phyloP scores from a whole-genome alignment of 2,113 vertebrate genomes.

The Oncorhynchus masou region DNA sequence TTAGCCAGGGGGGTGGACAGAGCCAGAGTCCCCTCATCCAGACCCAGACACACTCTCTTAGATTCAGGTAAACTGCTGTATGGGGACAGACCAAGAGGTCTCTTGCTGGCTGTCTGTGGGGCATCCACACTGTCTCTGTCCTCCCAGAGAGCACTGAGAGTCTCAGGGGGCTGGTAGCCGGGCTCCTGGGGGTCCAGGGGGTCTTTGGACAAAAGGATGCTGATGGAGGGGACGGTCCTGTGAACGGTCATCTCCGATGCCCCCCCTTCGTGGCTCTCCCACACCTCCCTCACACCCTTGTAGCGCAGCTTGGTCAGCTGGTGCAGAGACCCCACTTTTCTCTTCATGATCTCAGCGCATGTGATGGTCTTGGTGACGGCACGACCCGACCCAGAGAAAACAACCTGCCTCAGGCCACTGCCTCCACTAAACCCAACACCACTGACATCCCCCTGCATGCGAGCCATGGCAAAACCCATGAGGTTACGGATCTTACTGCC shows the following conservation, averaged over 20 bases:
- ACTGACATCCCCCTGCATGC: slow-evolving; percentile 81
- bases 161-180: slow-evolving; percentile 88
- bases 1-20: slow-evolving; percentile 52
- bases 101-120: slow-evolving; percentile 58
- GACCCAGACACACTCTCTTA: slow-evolving; percentile 68
- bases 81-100: slow-evolving; percentile 55
- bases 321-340: slow-evolving; percentile 88
- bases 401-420: slow-evolving; percentile 78
- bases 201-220: slow-evolving; percentile 94
- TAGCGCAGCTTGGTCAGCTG: slow-evolving; percentile 92
- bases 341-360: slow-evolving; percentile 95
- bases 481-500: slow-evolving; percentile 97
- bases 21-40: slow-evolving; percentile 30
- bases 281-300: slow-evolving; percentile 86
- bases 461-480: slow-evolving; percentile 91
- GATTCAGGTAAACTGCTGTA: slow-evolving; percentile 48
- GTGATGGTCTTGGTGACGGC: slow-evolving; percentile 96
- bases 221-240: slow-evolving; percentile 90
- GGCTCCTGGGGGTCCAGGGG: slow-evolving; percentile 84
- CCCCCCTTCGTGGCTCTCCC: slow-evolving; percentile 82
- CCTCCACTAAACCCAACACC: slow-evolving; percentile 14
- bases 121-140: slow-evolving; percentile 43
- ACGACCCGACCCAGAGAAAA: slow-evolving; percentile 90
- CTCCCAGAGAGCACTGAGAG: slow-evolving; percentile 59
- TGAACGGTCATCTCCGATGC: slow-evolving; percentile 83